Base-by-base conservation (phyloP, 2,888 invertebrate species). In the Diabrotica balteata region DNA sequence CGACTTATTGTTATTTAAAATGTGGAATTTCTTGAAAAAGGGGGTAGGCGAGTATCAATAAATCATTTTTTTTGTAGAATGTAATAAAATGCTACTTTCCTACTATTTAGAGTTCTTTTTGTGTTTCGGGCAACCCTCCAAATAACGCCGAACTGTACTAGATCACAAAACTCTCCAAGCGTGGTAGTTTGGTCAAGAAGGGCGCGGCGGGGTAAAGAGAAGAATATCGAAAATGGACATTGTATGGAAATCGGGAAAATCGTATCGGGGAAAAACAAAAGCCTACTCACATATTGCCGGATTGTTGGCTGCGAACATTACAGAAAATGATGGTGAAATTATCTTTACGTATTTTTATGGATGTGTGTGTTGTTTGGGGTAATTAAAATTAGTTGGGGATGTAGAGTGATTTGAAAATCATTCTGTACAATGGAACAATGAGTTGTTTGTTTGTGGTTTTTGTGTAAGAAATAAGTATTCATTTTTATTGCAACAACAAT, bases 211-310 rank as follows among this genome's bases (percentile, higher is more conserved):
- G 47, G 45, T 42, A 58, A 54, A 45, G 55, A 62, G 17, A 7
- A 64, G 42, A 59, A 62, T 50, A 65, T 52, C 51, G 42, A 59
- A 61, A 58, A 61, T 54, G 64, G 67, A 66, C 67, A 72, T 69
- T 77, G 71, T 76, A 76, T 74, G 69, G 73, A 73, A 76, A 78
- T 79, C 75, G 77, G 79, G 78, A 78, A 76, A 79, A 78, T 75
- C 78, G 77, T 77, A 73, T 76, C 45, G 58, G 55, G 68, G 76
- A 74, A 77, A 77, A 78, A 76, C 74, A 77, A 80, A 79, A 77
- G 79, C 82, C 82, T 82, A 82, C 82, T 83, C 82, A 84, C 82
- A 81, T 82, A 83, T 81, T 76, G 82, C 83, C 82, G 83, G 81
- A 62, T 54, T 62, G 82, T 82, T 82, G 80, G 83, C 83, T 83